phyloP scores from a whole-genome alignment of 1,140 invertebrate genomes.

The Pollicipes pollicipes region DNA sequence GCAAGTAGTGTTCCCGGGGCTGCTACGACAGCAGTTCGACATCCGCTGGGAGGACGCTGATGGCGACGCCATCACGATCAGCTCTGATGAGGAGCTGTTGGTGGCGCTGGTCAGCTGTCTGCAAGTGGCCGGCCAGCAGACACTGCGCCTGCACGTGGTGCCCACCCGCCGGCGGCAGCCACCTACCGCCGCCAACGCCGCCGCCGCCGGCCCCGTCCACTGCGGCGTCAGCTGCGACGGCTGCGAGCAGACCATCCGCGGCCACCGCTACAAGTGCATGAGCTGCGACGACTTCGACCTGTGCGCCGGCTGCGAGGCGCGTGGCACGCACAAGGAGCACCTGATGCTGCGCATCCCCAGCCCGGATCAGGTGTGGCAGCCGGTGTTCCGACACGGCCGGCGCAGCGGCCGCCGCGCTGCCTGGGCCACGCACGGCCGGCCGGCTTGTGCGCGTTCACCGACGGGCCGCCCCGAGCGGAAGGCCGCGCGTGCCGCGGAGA shows the following conservation, averaged over 20 bases:
- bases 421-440: background rate
- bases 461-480: background rate
- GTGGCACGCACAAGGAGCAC: conserved; percentile 53
- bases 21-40: conserved; percentile 28
- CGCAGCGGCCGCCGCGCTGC: conserved; percentile 3
- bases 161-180: background rate
- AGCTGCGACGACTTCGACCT: conserved; percentile 67
- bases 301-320: conserved; percentile 52
- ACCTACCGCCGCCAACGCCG: no score
- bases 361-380: conserved; percentile 16
- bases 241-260: conserved; percentile 42
- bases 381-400: background rate
- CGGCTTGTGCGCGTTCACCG: background rate
- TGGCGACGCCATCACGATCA: conserved; percentile 40
- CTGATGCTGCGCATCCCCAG: conserved; percentile 52
- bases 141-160: conserved; percentile 9
- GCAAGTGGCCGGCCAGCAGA: conserved; percentile 21
- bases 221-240: conserved; percentile 52
- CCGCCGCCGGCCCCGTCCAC: conserved; percentile 32
- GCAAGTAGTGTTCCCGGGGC: conserved; percentile 31
- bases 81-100: conserved; percentile 42
- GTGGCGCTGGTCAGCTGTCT: conserved; percentile 33
- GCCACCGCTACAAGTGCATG: conserved; percentile 71
- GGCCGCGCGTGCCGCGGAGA: background rate
- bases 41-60: conserved; percentile 41